Percentiles rank a stretch among this genome's conserved stretches.
These are phyloP conservation scores for Trimorus sp. DNA, from an alignment of 2,888 invertebrate genomes.

Conservation along the genomic window DNA sequence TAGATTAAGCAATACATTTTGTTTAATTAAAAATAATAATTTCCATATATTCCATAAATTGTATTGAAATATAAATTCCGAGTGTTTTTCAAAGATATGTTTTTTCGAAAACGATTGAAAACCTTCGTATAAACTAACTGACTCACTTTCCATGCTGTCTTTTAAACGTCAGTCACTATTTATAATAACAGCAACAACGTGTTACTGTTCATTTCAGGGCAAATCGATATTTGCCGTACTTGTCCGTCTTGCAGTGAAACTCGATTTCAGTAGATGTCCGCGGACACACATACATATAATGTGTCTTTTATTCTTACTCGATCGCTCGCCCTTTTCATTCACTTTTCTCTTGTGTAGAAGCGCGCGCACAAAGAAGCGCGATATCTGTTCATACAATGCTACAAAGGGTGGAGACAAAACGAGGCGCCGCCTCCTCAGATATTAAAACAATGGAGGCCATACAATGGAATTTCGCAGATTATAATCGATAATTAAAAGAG, in stretches of 20 bases:
- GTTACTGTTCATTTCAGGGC: neutral
- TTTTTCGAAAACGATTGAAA: too few species aligned
- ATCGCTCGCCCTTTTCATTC: conserved; percentile 52
- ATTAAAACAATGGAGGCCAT: conserved; percentile 79
- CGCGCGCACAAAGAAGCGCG: conserved; percentile 75
- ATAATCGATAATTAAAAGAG: conserved; percentile 74
- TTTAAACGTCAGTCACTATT: too few species aligned
- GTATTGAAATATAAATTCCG: too few species aligned
- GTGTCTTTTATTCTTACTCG: conserved; percentile 59
- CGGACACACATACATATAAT: conserved; percentile 24
- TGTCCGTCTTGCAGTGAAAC: conserved; percentile 24
- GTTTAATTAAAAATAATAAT: too few species aligned
- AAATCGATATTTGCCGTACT: neutral
- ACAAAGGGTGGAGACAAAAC: conserved; percentile 81
- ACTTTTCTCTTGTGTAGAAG: conserved; percentile 61
- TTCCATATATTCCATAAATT: too few species aligned
- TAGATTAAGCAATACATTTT: too few species aligned
- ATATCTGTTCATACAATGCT: conserved; percentile 77
- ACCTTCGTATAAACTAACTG: too few species aligned
- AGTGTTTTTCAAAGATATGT: too few species aligned
- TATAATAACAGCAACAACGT: neutral
- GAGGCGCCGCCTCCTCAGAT: conserved; percentile 81
- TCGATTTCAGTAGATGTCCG: conserved; percentile 32
- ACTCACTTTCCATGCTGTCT: too few species aligned
- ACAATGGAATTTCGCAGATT: conserved; percentile 78